Base-by-base conservation (phyloP, 2,888 invertebrate genomes). In the Arenicola marina region DNA sequence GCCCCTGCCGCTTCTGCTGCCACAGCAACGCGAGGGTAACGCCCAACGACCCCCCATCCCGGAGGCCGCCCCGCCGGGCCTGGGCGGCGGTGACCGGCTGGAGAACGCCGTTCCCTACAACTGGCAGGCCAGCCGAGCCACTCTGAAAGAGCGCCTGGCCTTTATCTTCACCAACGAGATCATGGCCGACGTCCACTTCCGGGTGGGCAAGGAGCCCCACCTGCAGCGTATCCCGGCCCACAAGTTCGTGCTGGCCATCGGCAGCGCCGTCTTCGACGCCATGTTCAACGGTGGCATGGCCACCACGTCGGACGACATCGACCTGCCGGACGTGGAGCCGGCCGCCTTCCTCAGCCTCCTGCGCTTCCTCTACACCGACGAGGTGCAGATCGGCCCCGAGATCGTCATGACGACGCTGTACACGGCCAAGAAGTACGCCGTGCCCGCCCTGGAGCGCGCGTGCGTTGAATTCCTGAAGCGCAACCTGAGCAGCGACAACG, bases 271-370 rank as follows among this genome's bases (percentile, higher is more conserved):
- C 51, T 97, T 97, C 84, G 95, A 93, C 84, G 96, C 96, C 59
- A 97, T 97, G 97, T 96, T 97, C 84, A 95, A 93, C 84, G 96
- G 96, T 55, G 94, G 94, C 15, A 85, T 96, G 73, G 94, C 95
- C 11, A 69, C 81, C 63, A 90, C 90, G 80, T 32, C 62, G 2
- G 45, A 26, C n/a, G 93, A 95, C 73, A 89, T 96, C 73, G 91
- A 91, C 85, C 94, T 97, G 71, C 95, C 96, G 67, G 97, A 97
- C 86, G 95, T 96, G n/a, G 96, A 97, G 84, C 95, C 96, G 56
- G 90, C 91, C 68, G 96, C 96, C 63, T 96, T 97, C 85, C 88
- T 95, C 62, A 93, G 94, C 63, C 86, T 97, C 78, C 87, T 97
- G 73, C 93, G 95, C 85, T 97, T 95, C 85, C 89, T 97, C 80